These are phyloP conservation scores for Actinia tenebrosa DNA, from an alignment of 64 coral and sea anemone species.

Conservation along the genomic window DNA sequence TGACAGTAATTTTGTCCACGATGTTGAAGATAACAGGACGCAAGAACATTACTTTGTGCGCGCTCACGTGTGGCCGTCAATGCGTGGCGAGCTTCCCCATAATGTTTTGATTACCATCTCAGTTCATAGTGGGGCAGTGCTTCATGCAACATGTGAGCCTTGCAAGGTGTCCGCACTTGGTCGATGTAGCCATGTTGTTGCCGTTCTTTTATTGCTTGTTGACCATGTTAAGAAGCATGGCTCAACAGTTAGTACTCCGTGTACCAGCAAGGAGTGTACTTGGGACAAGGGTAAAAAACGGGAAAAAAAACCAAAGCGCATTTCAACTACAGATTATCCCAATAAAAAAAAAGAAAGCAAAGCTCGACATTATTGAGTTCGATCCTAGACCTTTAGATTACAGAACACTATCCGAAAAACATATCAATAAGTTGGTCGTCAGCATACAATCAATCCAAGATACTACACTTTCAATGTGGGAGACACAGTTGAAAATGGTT, in stretches of 20 bases:
- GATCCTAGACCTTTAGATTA: slow-evolving; percentile 40
- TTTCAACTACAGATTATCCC: slow-evolving; percentile 37
- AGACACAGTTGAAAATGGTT: slow-evolving; percentile 30
- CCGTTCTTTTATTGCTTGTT: slow-evolving; percentile 22
- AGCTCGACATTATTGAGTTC: slow-evolving; percentile 32
- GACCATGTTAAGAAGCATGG: slow-evolving; percentile 44
- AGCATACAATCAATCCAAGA: slow-evolving; percentile 23
- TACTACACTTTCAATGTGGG: slow-evolving; percentile 44
- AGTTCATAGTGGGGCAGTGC: slow-evolving; percentile 40
- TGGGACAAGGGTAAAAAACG: slow-evolving; percentile 69
- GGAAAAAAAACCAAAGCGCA: slow-evolving; percentile 39
- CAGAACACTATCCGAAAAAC: slow-evolving; percentile 22
- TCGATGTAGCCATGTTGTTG: slow-evolving; percentile 56
- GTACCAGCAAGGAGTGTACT: slow-evolving; percentile 55
- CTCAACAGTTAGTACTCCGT: slow-evolving; percentile 14
- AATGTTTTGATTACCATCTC: slow-evolving; percentile 26
- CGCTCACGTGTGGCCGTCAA: slow-evolving; percentile 21
- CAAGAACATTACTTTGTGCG: slow-evolving; percentile 27
- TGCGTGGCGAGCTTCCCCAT: slow-evolving; percentile 12
- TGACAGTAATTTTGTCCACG: slow-evolving; percentile 35
- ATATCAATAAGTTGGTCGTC: slow-evolving; percentile 32
- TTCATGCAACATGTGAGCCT: slow-evolving; percentile 53
- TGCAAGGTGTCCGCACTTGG: slow-evolving; percentile 25
- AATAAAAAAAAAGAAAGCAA: slow-evolving; percentile 20
- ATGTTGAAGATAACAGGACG: slow-evolving; percentile 24